Conservation (phyloP, 2,797 vertebrate species). For the Sebastes matsubarae region DNA sequence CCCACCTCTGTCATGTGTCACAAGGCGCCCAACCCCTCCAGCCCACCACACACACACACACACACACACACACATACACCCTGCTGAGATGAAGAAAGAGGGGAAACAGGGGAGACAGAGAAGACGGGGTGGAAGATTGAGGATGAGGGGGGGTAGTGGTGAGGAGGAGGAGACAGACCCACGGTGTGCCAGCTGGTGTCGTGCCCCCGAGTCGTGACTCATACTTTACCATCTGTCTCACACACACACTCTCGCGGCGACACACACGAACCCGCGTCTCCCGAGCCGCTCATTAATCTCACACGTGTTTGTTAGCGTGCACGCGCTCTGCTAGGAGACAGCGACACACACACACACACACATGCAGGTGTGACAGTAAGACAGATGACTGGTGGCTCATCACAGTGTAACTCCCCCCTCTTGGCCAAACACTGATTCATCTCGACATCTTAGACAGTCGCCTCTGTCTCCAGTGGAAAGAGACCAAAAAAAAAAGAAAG, state of each 20-base stretch:
- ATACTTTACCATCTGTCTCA: constrained; percentile 82
- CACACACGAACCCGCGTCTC: constrained; percentile 21
- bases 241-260: constrained; percentile 1
- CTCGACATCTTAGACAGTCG: constrained; percentile 50
- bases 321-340: not conserved
- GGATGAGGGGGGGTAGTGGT: constrained; percentile 10
- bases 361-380: constrained; percentile 68
- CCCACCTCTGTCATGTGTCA: constrained; percentile 75
- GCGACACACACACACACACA: constrained; percentile 21
- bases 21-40: constrained; percentile 57
- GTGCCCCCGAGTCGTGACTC: constrained; percentile 82
- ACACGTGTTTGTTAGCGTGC: constrained; percentile 19
- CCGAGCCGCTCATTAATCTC: constrained; percentile 31
- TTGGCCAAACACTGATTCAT: constrained; percentile 69
- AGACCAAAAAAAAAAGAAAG: not conserved
- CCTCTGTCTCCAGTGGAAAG: constrained; percentile 44
- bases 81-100: constrained; percentile 76
- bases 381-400: constrained; percentile 57
- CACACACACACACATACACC: constrained; percentile 44
- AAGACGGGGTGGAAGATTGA: constrained; percentile 68
- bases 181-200: constrained; percentile 82
- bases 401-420: constrained; percentile 46
- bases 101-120: constrained; percentile 62
- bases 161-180: constrained; percentile 50
- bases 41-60: constrained; percentile 37